phyloP scores from a whole-genome alignment of 2,888 invertebrate species.

The Sarcophaga rosellei region DNA sequence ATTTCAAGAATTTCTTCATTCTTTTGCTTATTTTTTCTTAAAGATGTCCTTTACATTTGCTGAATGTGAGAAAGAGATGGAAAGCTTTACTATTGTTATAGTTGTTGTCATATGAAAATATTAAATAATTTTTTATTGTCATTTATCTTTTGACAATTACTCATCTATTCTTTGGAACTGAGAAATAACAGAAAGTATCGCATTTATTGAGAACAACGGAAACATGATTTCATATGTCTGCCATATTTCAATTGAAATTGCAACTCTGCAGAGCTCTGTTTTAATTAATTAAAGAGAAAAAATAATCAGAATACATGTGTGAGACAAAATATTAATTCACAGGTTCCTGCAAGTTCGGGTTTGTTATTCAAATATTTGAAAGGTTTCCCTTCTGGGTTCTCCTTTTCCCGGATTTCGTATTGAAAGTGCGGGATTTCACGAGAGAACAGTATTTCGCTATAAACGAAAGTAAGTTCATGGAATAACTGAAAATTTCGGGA shows the following conservation, averaged over 20 bases:
- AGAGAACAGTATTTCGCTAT: too few relatives aligned
- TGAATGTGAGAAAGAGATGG: not conserved
- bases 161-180: not conserved
- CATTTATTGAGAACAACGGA: not conserved
- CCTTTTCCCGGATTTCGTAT: too few relatives aligned
- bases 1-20: constrained; percentile 22
- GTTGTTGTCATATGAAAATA: constrained; percentile 23
- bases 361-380: too few relatives aligned
- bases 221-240: not conserved
- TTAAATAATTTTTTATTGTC: constrained; percentile 16
- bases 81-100: not conserved
- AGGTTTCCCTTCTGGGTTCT: too few relatives aligned
- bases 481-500: too few relatives aligned
- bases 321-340: too few relatives aligned
- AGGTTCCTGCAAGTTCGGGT: too few relatives aligned
- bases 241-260: not conserved
- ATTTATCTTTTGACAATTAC: constrained; percentile 29
- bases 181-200: not conserved
- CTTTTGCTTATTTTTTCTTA: constrained; percentile 8
- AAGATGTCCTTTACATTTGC: not conserved
- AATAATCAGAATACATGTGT: too few relatives aligned
- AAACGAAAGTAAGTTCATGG: too few relatives aligned
- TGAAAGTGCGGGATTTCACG: too few relatives aligned
- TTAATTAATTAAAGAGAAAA: too few relatives aligned
- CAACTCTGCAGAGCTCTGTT: too few relatives aligned